Percentiles rank a stretch among this genome's conserved stretches.
Evolutionary conservation across 2,113 vertebrate species (phyloP).

Genomic region (Turdus rufiventris): DNA sequence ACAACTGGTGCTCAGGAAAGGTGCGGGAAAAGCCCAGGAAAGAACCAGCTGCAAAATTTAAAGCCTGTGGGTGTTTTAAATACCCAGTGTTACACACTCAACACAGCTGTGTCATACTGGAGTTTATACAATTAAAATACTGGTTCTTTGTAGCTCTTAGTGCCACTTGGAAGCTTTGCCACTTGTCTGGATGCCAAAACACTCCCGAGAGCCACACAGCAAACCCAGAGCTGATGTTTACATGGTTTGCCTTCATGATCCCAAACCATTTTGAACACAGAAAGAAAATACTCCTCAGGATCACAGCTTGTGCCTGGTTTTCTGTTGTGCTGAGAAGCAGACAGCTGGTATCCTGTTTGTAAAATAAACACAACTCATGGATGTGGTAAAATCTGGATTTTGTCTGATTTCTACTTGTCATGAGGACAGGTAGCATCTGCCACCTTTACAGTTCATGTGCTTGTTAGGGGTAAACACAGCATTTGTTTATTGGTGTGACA

Average conservation of each 20-base stretch:
- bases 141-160: neutral
- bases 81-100: neutral
- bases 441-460: neutral
- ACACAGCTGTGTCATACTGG: neutral
- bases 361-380: neutral
- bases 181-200: neutral
- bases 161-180: neutral
- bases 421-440: neutral
- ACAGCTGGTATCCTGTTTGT: neutral
- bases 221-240: neutral
- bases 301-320: neutral
- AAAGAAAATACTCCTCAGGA: neutral
- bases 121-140: neutral
- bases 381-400: neutral
- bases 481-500: neutral
- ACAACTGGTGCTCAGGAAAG: neutral
- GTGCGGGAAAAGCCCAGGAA: neutral
- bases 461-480: neutral
- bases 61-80: neutral
- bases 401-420: neutral
- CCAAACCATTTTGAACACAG: neutral
- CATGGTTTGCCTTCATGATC: neutral
- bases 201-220: neutral
- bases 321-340: neutral
- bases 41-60: neutral